Conservation (phyloP, 2,797 vertebrate species). For the Dermochelys coriacea region DNA sequence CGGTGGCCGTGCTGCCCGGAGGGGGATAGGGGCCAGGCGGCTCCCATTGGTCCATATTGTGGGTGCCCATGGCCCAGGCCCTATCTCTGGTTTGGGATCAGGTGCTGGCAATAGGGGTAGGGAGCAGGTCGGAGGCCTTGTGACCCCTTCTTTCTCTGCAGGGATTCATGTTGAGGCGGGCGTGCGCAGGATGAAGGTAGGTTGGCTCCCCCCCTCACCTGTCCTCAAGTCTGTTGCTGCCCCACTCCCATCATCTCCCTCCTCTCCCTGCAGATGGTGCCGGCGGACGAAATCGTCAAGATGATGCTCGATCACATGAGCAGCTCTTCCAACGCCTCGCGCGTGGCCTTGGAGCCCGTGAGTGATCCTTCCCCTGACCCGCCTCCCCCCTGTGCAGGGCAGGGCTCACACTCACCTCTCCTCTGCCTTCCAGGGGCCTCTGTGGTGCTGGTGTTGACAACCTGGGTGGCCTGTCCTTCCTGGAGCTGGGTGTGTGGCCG, state of each 20-base stretch:
- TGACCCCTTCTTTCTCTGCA: constrained; percentile 39
- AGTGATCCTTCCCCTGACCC: not conserved
- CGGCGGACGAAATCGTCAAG: constrained; percentile 87
- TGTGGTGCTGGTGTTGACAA: constrained; percentile 92
- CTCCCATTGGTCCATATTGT: not conserved
- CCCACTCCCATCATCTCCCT: not conserved
- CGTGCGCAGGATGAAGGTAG: constrained; percentile 90
- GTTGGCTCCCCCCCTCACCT: not conserved
- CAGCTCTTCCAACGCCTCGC: constrained; percentile 84
- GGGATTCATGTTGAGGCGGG: constrained; percentile 97
- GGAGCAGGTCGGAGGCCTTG: not conserved
- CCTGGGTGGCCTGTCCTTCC: constrained; percentile 91
- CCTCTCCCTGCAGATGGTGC: constrained; percentile 79
- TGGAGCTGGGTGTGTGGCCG: constrained; percentile 92
- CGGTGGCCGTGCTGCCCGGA: too few species aligned
- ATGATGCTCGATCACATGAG: constrained; percentile 94
- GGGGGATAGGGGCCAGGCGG: not conserved
- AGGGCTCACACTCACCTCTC: not conserved
- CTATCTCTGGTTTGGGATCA: not conserved
- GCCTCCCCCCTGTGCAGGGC: too few species aligned
- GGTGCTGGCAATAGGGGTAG: fast-evolving
- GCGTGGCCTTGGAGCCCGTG: constrained; percentile 82
- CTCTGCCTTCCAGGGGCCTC: constrained; percentile 81
- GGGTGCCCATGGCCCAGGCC: not conserved
- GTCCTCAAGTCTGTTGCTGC: not conserved